Evolutionary conservation across 1,140 invertebrate genomes (phyloP), one percentile per base, ranked within the genome.

Genomic region (Psilanteris sp.): DNA sequence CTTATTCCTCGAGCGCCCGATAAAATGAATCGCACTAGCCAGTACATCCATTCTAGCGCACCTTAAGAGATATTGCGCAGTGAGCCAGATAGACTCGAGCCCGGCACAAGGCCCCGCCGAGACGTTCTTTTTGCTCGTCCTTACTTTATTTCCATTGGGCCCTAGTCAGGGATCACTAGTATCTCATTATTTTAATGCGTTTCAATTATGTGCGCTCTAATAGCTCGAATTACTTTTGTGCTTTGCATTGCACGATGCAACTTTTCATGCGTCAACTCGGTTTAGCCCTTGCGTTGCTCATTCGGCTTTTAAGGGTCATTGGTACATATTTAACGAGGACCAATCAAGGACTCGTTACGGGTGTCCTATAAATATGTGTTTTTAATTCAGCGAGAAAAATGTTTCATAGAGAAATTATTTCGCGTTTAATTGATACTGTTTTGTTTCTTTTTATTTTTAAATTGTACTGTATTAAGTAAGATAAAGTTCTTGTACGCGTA

Each of bases 21-120:
- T 78, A 78, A 78, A 80, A 80, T 72, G 74, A 75, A 79, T 78
- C 78, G 78, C 77, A 55, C 73, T 76, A 67, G 26, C 43, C 44
- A 48, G 68, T 78, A 76, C 61, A 78, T 80, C 73, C 57, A 80
- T 77, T 77, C 72, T 59, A 50, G 37, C 59, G 43, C 57, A 39
- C 34, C 64, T 22, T 24, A 72, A 72, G 75, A 79, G 57, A 75
- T 79, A 78, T 78, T 72, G 50, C 75, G 61, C 61, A 61, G 62
- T 36, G 61, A 62, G 74, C 36, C 43, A 39, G 67, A 48, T 71
- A 62, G 46, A 39, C 67, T 20, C 59, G 20, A 62, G 46, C 39
- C 34, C 26, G 34, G 54, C 61, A 50, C 46, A 55, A 72, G 55
- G 50, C 61, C 59, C 54, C 34, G 41, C 39, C 57, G 41, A 39